Evolutionary conservation across 2,797 vertebrate species (phyloP), one percentile per base, ranked within the genome.

Genomic region (Adelosebastes latens): DNA sequence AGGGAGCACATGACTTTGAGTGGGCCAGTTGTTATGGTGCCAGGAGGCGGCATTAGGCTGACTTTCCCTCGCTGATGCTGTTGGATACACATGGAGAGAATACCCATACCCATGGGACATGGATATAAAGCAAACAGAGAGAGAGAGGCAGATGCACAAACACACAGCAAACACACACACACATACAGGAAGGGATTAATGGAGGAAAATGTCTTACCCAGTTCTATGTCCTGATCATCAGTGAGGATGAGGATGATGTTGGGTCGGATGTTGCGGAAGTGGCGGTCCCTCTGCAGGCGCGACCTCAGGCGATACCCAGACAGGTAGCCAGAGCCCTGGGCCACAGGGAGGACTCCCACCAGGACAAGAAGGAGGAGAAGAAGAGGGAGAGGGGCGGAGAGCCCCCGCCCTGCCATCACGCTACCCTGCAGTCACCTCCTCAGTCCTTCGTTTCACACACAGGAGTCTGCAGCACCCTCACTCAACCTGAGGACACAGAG

Each of bases 241-340:
- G 98, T 99, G 88, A 99, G 97, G 90, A 99, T 96, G 79, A 99
- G 96, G 90, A 99, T 98, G 93, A 99, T 97, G 92, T 99, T 99
- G 88, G 98, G 98, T 20, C 97, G 96, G 91, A 98, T 95, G 82
- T 98, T 98, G 84, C 97, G 96, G 39, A 97, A 94, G 68, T 97
- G 95, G 12, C 97, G 97, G 85, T 99, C 97, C 92, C 97, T 96
- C 94, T 98, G 97, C 77, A 97, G 96, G 72, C 97, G 96, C 80
- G 96, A 96, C 80, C 96, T 97, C 69, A 95, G 92, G 79, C 97
- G 97, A 62, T 97, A 97, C 72, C 97, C 96, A 32, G 97, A 95
- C 82, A 97, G 95, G 93, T 98, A 96, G 69, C 96, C 83, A 2
- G 96, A 96, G 83, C 95, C 95, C 29, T 95, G 92, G 81, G 94